Evolutionary conservation across 2,797 vertebrate genomes (phyloP).

Genomic region (Urophycis tenuis): DNA sequence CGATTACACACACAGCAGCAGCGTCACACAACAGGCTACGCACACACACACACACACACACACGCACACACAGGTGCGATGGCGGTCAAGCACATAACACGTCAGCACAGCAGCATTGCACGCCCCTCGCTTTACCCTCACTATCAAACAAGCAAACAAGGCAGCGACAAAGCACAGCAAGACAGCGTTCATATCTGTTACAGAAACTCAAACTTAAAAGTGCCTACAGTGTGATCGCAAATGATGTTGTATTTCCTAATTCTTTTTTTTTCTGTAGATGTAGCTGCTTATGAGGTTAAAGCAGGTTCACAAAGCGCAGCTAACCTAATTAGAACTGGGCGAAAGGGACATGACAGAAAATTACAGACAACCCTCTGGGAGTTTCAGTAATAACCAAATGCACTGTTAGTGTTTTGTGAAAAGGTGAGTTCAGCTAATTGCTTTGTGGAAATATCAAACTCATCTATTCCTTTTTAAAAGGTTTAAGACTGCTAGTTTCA

Average conservation of each 20-base stretch:
- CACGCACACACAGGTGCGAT: slow-evolving; percentile 10
- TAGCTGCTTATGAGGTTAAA: slow-evolving; percentile 70
- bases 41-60: slow-evolving; percentile 16
- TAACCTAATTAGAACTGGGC: slow-evolving; percentile 32
- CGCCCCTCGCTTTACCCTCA: slow-evolving; percentile 27
- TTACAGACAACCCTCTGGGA: slow-evolving; percentile 31
- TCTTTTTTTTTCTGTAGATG: slow-evolving; percentile 42
- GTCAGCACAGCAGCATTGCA: slow-evolving; percentile 32
- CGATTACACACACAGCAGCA: slow-evolving; percentile 20
- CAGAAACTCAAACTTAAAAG: slow-evolving; percentile 37
- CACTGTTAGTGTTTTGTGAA: slow-evolving; percentile 24
- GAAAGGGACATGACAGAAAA: slow-evolving; percentile 26
- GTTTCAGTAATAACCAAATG: slow-evolving; percentile 28
- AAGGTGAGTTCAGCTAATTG: slow-evolving; percentile 1
- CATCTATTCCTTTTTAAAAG: background rate
- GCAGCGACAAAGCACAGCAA: slow-evolving; percentile 38
- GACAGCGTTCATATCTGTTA: background rate
- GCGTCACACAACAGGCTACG: slow-evolving; percentile 10
- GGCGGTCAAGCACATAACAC: slow-evolving; percentile 47
- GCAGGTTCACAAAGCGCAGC: slow-evolving; percentile 42
- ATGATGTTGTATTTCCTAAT: slow-evolving; percentile 45
- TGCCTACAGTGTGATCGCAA: slow-evolving; percentile 47
- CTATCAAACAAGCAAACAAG: slow-evolving; percentile 21
- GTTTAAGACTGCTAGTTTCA: background rate
- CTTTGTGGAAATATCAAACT: background rate